Conservation (phyloP, 1,140 invertebrate genomes). For the Aphelinus atriplicis region DNA sequence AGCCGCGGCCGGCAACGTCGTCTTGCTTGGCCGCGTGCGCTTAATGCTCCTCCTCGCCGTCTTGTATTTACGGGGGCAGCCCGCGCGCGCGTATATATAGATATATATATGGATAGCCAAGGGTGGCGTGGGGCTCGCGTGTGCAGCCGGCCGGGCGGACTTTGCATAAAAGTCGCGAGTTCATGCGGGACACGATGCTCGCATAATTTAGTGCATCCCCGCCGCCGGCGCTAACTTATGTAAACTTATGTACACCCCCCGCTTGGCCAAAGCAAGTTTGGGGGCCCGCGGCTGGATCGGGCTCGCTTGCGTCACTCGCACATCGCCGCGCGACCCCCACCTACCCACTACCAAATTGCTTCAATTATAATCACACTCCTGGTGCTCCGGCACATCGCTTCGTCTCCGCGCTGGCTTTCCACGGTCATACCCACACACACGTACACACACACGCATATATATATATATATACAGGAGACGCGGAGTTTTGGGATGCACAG, state of each 20-base stretch:
- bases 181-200: slow-evolving; percentile 36
- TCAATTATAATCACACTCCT: slow-evolving; percentile 27
- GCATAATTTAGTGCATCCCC: slow-evolving; percentile 27
- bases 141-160: slow-evolving; percentile 3
- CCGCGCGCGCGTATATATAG: too few relatives aligned
- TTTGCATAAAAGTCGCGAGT: slow-evolving; percentile 32
- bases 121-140: background rate
- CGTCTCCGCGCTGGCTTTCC: background rate
- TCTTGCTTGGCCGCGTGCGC: background rate
- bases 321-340: background rate
- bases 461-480: too few relatives aligned
- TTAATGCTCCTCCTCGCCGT: slow-evolving; percentile 11
- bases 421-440: too few relatives aligned
- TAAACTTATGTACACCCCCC: slow-evolving; percentile 35
- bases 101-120: too few relatives aligned
- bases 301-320: slow-evolving; percentile 15
- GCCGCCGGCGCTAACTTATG: slow-evolving; percentile 29
- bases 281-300: background rate
- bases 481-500: too few relatives aligned
- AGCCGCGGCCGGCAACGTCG: too few relatives aligned
- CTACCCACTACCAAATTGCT: slow-evolving; percentile 14
- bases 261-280: background rate
- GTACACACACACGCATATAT: too few relatives aligned
- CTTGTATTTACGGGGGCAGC: too few relatives aligned
- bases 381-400: background rate